Base-by-base conservation (phyloP, 2,888 invertebrate genomes). In the Cheilosia grossa region DNA sequence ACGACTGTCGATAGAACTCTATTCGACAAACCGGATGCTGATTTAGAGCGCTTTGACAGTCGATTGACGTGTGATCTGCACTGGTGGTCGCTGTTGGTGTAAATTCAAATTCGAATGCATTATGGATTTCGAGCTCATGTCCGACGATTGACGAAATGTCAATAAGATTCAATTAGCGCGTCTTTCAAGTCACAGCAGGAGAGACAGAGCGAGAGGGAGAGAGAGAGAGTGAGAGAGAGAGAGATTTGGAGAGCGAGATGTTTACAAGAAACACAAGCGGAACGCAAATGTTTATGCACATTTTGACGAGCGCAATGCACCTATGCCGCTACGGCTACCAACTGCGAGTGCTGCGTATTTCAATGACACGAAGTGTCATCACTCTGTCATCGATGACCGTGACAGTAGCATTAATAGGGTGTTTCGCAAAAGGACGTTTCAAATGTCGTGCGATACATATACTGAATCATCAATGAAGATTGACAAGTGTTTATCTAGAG, bases 161-260 rank as follows among this genome's bases (percentile, higher is more conserved):
- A 85, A 85, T 81, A 54, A 66, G 61, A 85, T 85, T 69, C 75
- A 81, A 85, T 85, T 85, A 85, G 49, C 80, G 42, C 64, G 54
- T 47, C 58, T 51, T 58, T 53, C 42, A 44, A 82, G 69, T 63
- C 61, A 66, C 69, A 58, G 61, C 53, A 33, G 61, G 17, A 49
- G n/a, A 63, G 33, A 53, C 42, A 33, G 24, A 24, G 24, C 0
- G 3, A 2, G 51, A 66, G 21, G 66, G 40, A 40, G 44, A 59
- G 24, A 4, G 2, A 27, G 24, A 27, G 17, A 49, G n/a, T 63
- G 24, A 2, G 7, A 30, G n/a, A n/a, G n/a, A n/a, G n/a, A n/a
- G n/a, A n/a, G n/a, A n/a, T n/a, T n/a, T n/a, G n/a, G 44, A 59
- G 37, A 37, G 37, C 37, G 10, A 10, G 4, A 37, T 37, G 13